Conservation (phyloP, 1,140 invertebrate genomes). For the Tetragnatha versicolor region DNA sequence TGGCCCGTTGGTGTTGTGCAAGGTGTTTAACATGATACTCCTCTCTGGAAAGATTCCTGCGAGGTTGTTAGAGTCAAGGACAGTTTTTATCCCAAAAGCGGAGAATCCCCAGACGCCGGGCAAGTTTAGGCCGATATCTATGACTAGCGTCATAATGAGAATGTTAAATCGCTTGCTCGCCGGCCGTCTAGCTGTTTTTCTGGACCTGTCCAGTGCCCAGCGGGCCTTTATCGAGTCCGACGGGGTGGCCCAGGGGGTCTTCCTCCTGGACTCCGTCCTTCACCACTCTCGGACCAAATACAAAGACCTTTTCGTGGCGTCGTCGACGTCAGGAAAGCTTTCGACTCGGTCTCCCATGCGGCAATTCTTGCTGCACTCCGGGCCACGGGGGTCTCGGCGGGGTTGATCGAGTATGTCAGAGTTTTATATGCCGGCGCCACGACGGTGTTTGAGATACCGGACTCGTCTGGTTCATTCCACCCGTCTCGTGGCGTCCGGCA, state of each 20-base stretch:
- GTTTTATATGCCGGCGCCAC: too few relatives aligned
- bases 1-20: neutral
- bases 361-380: neutral
- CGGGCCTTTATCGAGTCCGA: neutral
- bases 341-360: neutral
- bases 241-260: neutral
- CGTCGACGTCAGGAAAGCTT: neutral
- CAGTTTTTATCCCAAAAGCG: neutral
- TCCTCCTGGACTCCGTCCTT: neutral
- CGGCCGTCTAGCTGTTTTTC: fast-evolving
- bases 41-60: neutral
- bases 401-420: too few relatives aligned
- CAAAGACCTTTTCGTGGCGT: neutral
- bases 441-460: too few relatives aligned
- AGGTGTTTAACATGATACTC: neutral
- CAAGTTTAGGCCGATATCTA: neutral
- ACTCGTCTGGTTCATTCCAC: too few relatives aligned
- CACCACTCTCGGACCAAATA: neutral
- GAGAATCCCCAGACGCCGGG: neutral
- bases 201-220: neutral
- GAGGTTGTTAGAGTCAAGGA: neutral
- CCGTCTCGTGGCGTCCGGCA: too few relatives aligned
- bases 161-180: neutral
- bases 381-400: too few relatives aligned
- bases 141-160: neutral